A percentile compares a stretch with the other conserved stretches of the same genome.
These are phyloP conservation scores for Melikaiella ostensackeni DNA, from an alignment of 2,888 invertebrate species.

Conservation along the genomic window DNA sequence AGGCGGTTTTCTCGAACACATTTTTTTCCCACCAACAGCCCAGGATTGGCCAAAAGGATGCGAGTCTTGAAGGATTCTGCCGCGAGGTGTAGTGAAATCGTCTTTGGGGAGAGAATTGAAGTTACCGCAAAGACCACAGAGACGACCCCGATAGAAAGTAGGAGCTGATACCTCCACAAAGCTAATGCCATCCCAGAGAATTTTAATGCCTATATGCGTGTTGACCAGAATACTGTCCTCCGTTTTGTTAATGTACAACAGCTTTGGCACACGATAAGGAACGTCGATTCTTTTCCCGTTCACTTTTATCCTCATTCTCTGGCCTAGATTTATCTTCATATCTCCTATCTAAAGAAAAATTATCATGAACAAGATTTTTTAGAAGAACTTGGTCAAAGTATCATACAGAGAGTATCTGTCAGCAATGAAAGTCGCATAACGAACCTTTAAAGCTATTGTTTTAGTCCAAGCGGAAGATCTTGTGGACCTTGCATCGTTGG, in stretches of 20 bases:
- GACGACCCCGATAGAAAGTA: slow-evolving; percentile 84
- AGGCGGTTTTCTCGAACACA: slow-evolving; percentile 79
- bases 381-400: neutral
- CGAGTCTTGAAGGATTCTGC: slow-evolving; percentile 83
- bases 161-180: slow-evolving; percentile 92
- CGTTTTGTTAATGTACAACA: slow-evolving; percentile 82
- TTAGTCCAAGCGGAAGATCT: slow-evolving; percentile 94
- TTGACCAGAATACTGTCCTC: slow-evolving; percentile 84
- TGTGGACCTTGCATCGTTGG: slow-evolving; percentile 90
- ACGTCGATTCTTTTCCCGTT: slow-evolving; percentile 87
- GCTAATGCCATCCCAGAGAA: slow-evolving; percentile 96
- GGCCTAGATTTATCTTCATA: slow-evolving; percentile 90
- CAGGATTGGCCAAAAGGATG: slow-evolving; percentile 91
- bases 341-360: slow-evolving; percentile 78
- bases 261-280: slow-evolving; percentile 82
- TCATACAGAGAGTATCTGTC: neutral
- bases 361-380: neutral
- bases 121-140: slow-evolving; percentile 97
- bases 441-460: slow-evolving; percentile 87
- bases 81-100: slow-evolving; percentile 87
- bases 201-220: slow-evolving; percentile 87
- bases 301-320: slow-evolving; percentile 90
- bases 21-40: slow-evolving; percentile 90
- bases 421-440: slow-evolving; percentile 35
- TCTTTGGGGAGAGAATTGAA: slow-evolving; percentile 93